Base-by-base conservation (phyloP, 2,113 vertebrate genomes). In the Coptodon rendalli region DNA sequence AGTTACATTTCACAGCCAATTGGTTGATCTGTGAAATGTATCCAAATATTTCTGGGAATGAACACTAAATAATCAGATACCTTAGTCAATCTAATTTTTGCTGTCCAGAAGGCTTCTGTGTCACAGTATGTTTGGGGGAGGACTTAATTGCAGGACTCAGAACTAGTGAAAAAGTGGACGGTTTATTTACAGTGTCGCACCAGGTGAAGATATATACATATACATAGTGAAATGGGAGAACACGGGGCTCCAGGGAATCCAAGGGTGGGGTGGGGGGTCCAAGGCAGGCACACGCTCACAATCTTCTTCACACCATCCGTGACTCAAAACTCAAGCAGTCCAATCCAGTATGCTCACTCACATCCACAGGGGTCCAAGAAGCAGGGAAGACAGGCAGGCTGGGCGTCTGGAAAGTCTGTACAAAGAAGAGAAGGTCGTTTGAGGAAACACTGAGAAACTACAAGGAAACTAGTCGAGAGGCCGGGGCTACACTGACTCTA, bases 361-460 rank as follows among this genome's bases (percentile, higher is more conserved):
- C 9, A 63, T 36, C 59, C 31, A 63, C 59, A 7, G 1, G 3
- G 29, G 57, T 0, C 9, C 59, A 63, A 36, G 36, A 36, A 34
- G 31, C 17, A 19, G 27, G 27, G 57, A 27, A 59, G 3, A 31
- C 14, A 59, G 57, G 57, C 27, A 0, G 29, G 0, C 29, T 19
- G 59, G 59, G 0, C 29, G 5, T 61, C 0, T 19, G 57, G 57
- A 34, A 34, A 61, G 57, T 10, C 27, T 6, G 57, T 31, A 61
- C 14, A 61, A 61, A 19, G 16, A 61, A 34, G 57, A 61, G 57
- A 61, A 34, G 57, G 57, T 61, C 0, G 0, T 61, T 34, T 19
- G 29, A 16, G 16, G 29, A 10, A 61, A 61, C 57, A 31, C 29
- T 10, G 29, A 61, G 2, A 61, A 61, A 61, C 16, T 29, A 61